Conservation (phyloP, 2,888 invertebrate species). For the Rhagonycha fulva region DNA sequence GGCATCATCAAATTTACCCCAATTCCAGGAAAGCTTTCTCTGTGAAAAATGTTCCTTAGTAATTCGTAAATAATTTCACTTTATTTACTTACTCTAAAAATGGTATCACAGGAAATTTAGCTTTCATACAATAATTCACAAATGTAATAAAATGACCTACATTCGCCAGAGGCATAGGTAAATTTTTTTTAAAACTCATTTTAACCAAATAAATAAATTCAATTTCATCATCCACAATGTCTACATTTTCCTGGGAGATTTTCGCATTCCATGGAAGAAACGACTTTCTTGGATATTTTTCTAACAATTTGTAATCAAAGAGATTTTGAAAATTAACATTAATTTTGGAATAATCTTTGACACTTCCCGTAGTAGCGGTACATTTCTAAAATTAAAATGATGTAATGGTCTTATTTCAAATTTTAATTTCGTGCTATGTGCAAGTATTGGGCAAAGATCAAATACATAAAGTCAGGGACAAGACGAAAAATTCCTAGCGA, state of each 20-base stretch:
- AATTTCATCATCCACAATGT: conserved; percentile 52
- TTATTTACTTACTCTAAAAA: conserved; percentile 69
- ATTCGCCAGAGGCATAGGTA: conserved; percentile 57
- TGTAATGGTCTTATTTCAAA: background rate
- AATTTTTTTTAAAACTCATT: conserved; percentile 64
- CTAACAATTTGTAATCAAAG: conserved; percentile 66
- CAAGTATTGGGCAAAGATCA: too few species aligned
- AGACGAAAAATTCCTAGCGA: too few species aligned
- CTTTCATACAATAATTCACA: conserved; percentile 65
- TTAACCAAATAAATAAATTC: conserved; percentile 66
- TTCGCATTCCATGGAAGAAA: conserved; percentile 67
- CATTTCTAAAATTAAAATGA: conserved; percentile 55
- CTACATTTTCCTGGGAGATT: background rate
- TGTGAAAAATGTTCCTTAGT: conserved; percentile 42
- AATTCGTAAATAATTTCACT: background rate
- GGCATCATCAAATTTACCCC: conserved; percentile 55
- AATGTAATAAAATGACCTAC: conserved; percentile 72
- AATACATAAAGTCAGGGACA: too few species aligned
- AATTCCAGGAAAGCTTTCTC: conserved; percentile 75
- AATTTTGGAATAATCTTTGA: conserved; percentile 60
- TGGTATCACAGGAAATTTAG: conserved; percentile 67
- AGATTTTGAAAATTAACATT: conserved; percentile 70
- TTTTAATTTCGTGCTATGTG: too few species aligned
- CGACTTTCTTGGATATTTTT: conserved; percentile 64
- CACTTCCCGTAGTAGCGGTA: conserved; percentile 60